Percentiles rank a stretch among this genome's conserved stretches.
Evolutionary conservation across 2,888 invertebrate species (phyloP).

Genomic region (Danaus chrysippus): DNA sequence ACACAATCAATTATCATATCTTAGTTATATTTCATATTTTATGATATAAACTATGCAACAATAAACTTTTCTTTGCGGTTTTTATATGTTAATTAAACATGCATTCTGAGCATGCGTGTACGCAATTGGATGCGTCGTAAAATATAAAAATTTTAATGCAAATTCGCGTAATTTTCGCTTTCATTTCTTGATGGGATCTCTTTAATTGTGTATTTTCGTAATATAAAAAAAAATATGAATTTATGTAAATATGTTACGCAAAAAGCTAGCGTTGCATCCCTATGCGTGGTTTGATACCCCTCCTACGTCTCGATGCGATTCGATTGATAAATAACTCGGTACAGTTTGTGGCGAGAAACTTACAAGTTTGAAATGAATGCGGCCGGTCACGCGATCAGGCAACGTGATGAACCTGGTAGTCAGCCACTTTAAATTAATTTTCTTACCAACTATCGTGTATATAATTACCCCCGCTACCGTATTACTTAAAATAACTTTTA

Average conservation of each 20-base stretch:
- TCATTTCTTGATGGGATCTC: constrained; percentile 55
- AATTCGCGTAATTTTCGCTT: constrained; percentile 63
- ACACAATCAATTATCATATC: background rate
- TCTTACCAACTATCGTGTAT: constrained; percentile 14
- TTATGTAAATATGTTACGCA: constrained; percentile 32
- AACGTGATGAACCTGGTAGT: constrained; percentile 26
- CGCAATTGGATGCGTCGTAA: constrained; percentile 49
- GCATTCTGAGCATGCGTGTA: constrained; percentile 66
- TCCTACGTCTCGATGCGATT: constrained; percentile 42
- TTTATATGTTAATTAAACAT: constrained; percentile 55
- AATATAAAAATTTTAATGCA: constrained; percentile 60
- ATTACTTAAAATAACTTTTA: constrained; percentile 7
- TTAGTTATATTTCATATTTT: background rate
- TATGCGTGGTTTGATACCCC: constrained; percentile 34
- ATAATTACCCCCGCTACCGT: constrained; percentile 11
- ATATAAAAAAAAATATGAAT: constrained; percentile 39
- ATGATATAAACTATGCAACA: constrained; percentile 1
- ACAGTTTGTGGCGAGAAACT: constrained; percentile 46
- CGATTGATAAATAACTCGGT: constrained; percentile 46
- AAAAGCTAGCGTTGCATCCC: constrained; percentile 70
- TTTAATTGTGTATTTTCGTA: constrained; percentile 57
- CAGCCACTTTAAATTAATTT: constrained; percentile 25
- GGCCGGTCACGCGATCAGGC: constrained; percentile 45
- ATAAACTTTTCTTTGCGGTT: constrained; percentile 17
- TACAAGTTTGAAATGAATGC: constrained; percentile 40